A percentile compares a stretch with the other conserved stretches of the same genome.
phyloP scores from a whole-genome alignment of 2,113 vertebrate genomes.

The Connochaetes taurinus region DNA sequence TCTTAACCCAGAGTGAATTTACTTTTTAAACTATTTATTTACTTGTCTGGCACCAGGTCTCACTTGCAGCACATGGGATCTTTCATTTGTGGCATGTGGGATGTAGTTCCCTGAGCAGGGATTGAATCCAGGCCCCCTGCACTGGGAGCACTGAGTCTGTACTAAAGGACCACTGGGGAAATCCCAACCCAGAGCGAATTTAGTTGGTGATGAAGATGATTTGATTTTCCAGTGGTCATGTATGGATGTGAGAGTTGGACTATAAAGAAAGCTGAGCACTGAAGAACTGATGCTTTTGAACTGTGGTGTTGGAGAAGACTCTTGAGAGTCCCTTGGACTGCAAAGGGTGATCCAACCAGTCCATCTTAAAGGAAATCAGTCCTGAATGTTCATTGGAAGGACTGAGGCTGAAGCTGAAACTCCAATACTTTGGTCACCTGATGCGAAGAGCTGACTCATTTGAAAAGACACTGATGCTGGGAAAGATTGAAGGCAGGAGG shows the following conservation, averaged over 20 bases:
- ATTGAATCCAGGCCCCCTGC: not conserved
- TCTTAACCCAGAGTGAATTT: not conserved
- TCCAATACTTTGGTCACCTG: not conserved
- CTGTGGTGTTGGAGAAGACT: not conserved
- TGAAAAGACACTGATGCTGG: not conserved
- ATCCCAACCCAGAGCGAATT: not conserved
- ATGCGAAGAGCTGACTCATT: not conserved
- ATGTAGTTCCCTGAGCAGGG: not conserved
- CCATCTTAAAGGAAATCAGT: not conserved
- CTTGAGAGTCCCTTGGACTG: not conserved
- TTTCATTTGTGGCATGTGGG: not conserved
- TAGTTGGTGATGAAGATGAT: not conserved
- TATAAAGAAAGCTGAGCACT: not conserved
- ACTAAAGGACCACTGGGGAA: not conserved
- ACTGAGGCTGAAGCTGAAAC: not conserved
- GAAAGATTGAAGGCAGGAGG: not conserved
- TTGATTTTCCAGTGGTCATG: not conserved
- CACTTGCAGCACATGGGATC: not conserved
- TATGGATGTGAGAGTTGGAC: not conserved
- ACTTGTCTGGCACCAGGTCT: not conserved
- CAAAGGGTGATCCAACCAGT: not conserved
- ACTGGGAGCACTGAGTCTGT: not conserved
- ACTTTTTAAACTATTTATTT: not conserved
- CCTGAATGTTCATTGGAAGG: not conserved
- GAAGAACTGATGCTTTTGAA: not conserved